A percentile compares a stretch with the other conserved stretches of the same genome.
These are phyloP conservation scores for Eolophus roseicapilla DNA, from an alignment of 2,113 vertebrate genomes.

Conservation along the genomic window DNA sequence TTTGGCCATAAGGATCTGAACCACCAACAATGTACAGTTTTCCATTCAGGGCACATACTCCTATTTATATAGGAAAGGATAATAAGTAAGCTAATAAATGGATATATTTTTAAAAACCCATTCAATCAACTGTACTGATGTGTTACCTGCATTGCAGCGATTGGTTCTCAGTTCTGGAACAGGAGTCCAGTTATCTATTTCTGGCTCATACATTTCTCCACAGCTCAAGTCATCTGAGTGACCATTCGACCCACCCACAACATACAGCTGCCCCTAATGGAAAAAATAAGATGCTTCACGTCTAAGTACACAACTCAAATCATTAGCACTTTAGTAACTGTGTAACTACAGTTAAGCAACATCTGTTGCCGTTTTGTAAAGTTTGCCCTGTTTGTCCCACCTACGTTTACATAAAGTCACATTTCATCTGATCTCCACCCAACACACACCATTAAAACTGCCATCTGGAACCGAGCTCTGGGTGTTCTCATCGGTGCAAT, in stretches of 20 bases:
- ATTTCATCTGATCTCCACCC: neutral
- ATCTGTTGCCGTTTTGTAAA: neutral
- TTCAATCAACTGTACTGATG: fast-evolving
- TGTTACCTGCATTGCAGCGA: slow-evolving; percentile 94
- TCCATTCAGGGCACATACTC: slow-evolving; percentile 91
- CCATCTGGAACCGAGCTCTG: slow-evolving; percentile 97
- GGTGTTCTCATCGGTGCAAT: slow-evolving; percentile 95
- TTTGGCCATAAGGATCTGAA: slow-evolving; percentile 96
- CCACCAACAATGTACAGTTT: slow-evolving; percentile 95
- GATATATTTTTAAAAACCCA: fast-evolving
- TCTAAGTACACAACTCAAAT: neutral
- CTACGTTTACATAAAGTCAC: neutral
- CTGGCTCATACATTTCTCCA: slow-evolving; percentile 93
- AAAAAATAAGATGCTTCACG: neutral
- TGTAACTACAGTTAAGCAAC: neutral
- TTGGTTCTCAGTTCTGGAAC: slow-evolving; percentile 95
- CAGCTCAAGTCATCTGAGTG: slow-evolving; percentile 97
- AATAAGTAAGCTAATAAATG: neutral
- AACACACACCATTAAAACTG: slow-evolving; percentile 88
- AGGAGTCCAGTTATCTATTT: slow-evolving; percentile 88
- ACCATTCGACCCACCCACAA: slow-evolving; percentile 96
- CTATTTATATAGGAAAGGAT: slow-evolving; percentile 56
- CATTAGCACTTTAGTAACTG: fast-evolving
- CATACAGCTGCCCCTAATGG: slow-evolving; percentile 89
- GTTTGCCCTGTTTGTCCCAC: neutral